Evolutionary conservation across 2,888 invertebrate genomes (phyloP), one percentile per base, ranked within the genome.

Genomic region (Nomada fucata): DNA sequence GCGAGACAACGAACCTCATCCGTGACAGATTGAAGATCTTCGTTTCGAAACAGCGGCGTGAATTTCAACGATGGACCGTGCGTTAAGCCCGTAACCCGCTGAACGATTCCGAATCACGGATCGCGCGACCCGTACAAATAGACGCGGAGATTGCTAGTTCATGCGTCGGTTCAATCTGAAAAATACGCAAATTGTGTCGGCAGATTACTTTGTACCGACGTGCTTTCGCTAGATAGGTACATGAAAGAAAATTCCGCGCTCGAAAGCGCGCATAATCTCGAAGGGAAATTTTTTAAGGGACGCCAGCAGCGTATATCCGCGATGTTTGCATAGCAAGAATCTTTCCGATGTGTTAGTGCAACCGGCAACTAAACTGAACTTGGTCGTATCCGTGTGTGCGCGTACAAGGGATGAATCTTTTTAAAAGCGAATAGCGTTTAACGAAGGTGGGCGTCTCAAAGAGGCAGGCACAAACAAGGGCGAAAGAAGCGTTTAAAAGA

Each of bases 161-260:
- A 18, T 29, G 15, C 29, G 29, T 59, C 59, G 5, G 29, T 50
- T 50, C 10, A 36, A 60, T 50, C 20, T 11, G 47, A 15, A 9
- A 50, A 29, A 10, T 47, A 70, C 59, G 70, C 70, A 60, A 57
- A 70, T 70, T 26, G 59, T 47, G 47, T 70, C 59, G 15, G 70
- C 50, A 70, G 52, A 70, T 70, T 70, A 44, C 59, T 50, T 59
- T 59, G 36, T 50, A 7, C 20, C 50, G n/a, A 29, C 47, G 5
- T 60, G 60, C 60, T 70, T 50, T 60, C 70, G 60, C 52, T 60
- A 52, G 47, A 50, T 50, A 36, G 60, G 36, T 36, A 70, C 70
- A 70, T 52, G 47, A 60, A 60, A 47, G 70, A 60, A 70, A 70
- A 70, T 70, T 70, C 50, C 50, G 29, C 3, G n/a, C 20, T 60